phyloP scores from a whole-genome alignment of 2,888 invertebrate species.

The Rhagonycha fulva region DNA sequence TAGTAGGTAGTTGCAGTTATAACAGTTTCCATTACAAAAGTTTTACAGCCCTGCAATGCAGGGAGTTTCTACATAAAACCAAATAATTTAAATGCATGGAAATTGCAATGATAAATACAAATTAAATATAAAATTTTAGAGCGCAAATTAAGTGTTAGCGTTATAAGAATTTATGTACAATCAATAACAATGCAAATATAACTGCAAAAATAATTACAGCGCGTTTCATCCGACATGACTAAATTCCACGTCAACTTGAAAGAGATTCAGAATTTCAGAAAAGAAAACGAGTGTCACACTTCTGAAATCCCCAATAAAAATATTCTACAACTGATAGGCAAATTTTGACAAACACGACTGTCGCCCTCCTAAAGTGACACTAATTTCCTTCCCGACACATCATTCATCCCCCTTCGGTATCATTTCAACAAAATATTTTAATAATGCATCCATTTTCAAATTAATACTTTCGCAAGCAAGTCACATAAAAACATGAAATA shows the following conservation, averaged over 20 bases:
- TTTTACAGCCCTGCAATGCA: conserved; percentile 32
- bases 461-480: not conserved
- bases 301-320: not conserved
- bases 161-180: not conserved
- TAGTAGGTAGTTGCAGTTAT: conserved; percentile 11
- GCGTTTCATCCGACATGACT: not conserved
- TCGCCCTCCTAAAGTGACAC: not conserved
- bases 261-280: not conserved
- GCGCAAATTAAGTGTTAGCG: not conserved
- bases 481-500: not conserved
- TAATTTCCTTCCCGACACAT: not conserved
- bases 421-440: not conserved
- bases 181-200: not conserved
- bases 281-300: not conserved
- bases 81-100: not conserved
- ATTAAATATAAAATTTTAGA: not conserved
- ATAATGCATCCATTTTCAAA: not conserved
- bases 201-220: not conserved
- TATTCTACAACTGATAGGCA: not conserved
- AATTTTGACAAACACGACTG: not conserved
- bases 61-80: not conserved
- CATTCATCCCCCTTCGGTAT: not conserved
- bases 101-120: not conserved
- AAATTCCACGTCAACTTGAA: not conserved
- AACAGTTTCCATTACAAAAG: conserved; percentile 14